Conservation (phyloP, 2,888 invertebrate genomes). For the Eilema caniola region DNA sequence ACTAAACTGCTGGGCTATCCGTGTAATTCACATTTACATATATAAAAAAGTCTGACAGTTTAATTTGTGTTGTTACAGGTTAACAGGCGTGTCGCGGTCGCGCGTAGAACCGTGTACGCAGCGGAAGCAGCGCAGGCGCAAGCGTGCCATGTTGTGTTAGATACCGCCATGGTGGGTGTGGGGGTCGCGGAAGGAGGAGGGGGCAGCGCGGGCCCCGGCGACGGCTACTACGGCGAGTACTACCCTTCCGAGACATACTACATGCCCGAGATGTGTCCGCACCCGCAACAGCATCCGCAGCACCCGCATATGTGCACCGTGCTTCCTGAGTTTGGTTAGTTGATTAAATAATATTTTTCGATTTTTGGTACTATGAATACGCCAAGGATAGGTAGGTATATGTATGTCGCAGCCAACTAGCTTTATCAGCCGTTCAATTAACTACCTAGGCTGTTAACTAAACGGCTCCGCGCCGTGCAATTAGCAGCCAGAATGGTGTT, state of each 20-base stretch:
- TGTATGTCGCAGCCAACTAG: no score
- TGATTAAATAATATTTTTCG: not conserved
- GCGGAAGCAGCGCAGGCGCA: conserved; percentile 71
- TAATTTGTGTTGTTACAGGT: conserved; percentile 65
- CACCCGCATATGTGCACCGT: conserved; percentile 90
- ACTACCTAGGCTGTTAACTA: no score
- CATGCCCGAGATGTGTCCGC: conserved; percentile 88
- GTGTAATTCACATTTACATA: not conserved
- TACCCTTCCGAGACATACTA: conserved; percentile 87
- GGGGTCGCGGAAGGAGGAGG: conserved; percentile 81
- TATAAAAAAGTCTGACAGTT: conserved; percentile 7
- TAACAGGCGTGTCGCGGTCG: conserved; percentile 57
- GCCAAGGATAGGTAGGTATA: not conserved
- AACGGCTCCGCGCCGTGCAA: no score
- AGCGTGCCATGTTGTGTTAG: conserved; percentile 77
- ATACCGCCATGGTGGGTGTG: conserved; percentile 80
- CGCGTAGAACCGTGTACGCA: conserved; percentile 59
- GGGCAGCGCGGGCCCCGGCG: conserved; percentile 74
- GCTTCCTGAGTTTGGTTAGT: conserved; percentile 92
- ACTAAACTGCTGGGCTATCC: not conserved
- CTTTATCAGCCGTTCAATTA: no score
- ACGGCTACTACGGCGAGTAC: conserved; percentile 86
- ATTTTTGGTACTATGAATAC: not conserved
- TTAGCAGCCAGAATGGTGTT: no score
- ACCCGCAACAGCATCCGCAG: conserved; percentile 88